Evolutionary conservation across 2,797 vertebrate genomes (phyloP).

Genomic region (Tympanoctomys barrerae): DNA sequence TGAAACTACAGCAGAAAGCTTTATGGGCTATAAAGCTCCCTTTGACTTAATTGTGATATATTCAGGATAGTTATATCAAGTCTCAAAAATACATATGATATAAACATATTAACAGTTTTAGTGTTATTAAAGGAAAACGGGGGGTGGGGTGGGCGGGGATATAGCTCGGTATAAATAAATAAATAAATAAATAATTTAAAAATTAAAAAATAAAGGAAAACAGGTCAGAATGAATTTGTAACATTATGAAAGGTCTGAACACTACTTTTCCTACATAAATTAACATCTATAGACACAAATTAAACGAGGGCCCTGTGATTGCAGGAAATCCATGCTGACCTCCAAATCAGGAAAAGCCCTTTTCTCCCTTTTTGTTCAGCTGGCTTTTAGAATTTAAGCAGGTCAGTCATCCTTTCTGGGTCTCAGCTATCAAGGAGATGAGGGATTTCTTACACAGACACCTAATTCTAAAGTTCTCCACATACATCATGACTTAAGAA

Average conservation of each 20-base stretch:
- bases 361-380: background rate
- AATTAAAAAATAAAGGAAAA: background rate
- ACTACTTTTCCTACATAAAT: background rate
- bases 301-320: background rate
- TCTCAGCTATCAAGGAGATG: background rate
- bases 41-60: background rate
- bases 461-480: constrained; percentile 8
- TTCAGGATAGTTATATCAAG: constrained; percentile 2
- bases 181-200: too few species aligned
- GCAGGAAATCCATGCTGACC: background rate
- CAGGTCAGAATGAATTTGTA: background rate
- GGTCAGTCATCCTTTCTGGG: background rate
- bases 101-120: background rate
- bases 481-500: background rate
- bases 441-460: background rate
- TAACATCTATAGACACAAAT: background rate
- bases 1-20: background rate
- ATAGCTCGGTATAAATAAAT: too few species aligned
- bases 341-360: background rate
- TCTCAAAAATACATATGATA: background rate
- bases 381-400: background rate
- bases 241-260: background rate
- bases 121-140: background rate
- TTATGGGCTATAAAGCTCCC: constrained; percentile 1
- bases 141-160: too few species aligned